A percentile compares a stretch with the other conserved stretches of the same genome.
phyloP scores from a whole-genome alignment of 2,113 vertebrate species.

The Serinus canaria region DNA sequence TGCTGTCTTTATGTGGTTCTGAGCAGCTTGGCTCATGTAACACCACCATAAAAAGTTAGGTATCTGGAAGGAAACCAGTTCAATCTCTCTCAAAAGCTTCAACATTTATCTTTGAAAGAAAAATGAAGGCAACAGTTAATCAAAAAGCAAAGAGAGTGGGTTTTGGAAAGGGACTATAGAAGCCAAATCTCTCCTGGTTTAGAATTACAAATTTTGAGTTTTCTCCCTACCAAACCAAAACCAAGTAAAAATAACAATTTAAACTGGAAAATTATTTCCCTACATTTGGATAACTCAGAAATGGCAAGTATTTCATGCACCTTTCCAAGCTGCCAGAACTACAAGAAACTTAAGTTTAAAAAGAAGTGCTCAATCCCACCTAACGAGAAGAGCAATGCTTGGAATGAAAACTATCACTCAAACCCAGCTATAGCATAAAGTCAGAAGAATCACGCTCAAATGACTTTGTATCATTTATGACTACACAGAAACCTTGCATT shows the following conservation, averaged over 20 bases:
- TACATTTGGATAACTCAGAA: not conserved
- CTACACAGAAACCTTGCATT: rapidly evolving
- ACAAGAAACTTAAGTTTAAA: not conserved
- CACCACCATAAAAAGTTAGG: not conserved
- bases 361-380: rapidly evolving
- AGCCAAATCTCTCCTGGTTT: rapidly evolving
- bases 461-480: rapidly evolving
- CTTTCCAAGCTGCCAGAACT: no score
- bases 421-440: rapidly evolving
- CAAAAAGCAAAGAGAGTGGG: rapidly evolving
- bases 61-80: rapidly evolving
- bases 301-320: rapidly evolving
- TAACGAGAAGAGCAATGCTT: not conserved
- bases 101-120: not conserved
- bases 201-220: not conserved
- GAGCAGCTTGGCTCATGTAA: not conserved
- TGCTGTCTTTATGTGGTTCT: rapidly evolving
- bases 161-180: not conserved
- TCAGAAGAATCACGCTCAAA: rapidly evolving
- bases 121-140: not conserved
- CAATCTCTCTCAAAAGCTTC: not conserved
- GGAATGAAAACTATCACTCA: rapidly evolving
- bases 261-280: not conserved
- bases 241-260: not conserved
- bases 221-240: not conserved